Evolutionary conservation across 2,888 invertebrate genomes (phyloP).

Genomic region (Cerastis leucographa): DNA sequence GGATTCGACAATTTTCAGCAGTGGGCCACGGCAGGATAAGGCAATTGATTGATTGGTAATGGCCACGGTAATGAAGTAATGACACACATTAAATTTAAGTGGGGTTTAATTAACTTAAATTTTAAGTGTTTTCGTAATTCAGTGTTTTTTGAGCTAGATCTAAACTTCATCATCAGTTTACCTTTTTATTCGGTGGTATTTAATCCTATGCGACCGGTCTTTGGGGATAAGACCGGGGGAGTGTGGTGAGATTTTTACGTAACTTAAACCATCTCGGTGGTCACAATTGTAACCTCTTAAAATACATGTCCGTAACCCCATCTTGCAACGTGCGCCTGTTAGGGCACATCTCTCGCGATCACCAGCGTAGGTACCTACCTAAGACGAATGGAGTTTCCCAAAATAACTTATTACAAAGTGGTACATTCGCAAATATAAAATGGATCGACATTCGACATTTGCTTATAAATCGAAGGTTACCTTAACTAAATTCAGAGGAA

Average conservation of each 20-base stretch:
- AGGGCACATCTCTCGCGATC: neutral
- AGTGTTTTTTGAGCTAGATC: neutral
- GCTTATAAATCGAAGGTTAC: slow-evolving; percentile 22
- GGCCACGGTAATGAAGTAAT: neutral
- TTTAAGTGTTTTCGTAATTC: neutral
- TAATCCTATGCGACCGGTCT: neutral
- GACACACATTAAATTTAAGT: neutral
- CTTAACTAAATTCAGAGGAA: slow-evolving; percentile 1
- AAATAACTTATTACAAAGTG: neutral
- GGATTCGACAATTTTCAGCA: neutral
- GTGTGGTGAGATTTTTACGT: neutral
- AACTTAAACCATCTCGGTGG: neutral
- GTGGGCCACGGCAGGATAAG: neutral
- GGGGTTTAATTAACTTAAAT: neutral
- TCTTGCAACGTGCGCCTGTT: neutral
- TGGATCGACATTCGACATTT: slow-evolving; percentile 14
- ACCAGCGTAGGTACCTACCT: neutral
- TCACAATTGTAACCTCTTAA: neutral
- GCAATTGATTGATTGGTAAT: neutral
- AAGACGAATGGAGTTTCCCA: neutral
- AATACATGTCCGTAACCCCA: neutral
- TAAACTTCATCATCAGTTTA: neutral
- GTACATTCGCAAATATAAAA: slow-evolving; percentile 12
- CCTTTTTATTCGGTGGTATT: neutral
- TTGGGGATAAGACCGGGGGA: too few relatives aligned